Percentiles rank a stretch among this genome's conserved stretches.
These are phyloP conservation scores for Lasioglossum albipes DNA, from an alignment of 1,140 invertebrate genomes.

Conservation along the genomic window DNA sequence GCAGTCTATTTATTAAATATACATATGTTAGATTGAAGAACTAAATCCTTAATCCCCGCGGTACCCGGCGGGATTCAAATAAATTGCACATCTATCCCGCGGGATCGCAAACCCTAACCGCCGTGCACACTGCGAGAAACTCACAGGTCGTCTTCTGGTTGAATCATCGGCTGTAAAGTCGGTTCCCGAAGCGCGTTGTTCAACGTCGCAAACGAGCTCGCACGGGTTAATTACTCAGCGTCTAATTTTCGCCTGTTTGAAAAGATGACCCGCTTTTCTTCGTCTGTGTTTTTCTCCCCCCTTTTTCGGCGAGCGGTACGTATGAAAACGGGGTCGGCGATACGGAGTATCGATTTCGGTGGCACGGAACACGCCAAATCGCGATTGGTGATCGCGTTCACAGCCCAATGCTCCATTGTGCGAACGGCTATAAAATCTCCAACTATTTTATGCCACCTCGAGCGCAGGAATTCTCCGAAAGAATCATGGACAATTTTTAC, in stretches of 20 bases:
- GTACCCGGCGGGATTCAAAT: too few species aligned
- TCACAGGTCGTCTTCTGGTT: not conserved
- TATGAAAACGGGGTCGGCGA: conserved; percentile 45
- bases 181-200: not conserved
- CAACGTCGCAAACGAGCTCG: conserved; percentile 18
- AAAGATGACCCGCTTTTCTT: conserved; percentile 52
- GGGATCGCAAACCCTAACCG: too few species aligned
- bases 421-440: too few species aligned
- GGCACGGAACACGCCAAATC: conserved; percentile 22
- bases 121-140: not conserved
- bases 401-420: not conserved
- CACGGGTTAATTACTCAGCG: conserved; percentile 42
- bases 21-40: too few species aligned
- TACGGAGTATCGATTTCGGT: conserved; percentile 52
- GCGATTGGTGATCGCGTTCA: conserved; percentile 32
- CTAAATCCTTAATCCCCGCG: too few species aligned
- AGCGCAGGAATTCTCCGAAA: too few species aligned
- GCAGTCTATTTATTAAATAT: too few species aligned
- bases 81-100: too few species aligned
- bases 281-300: conserved; percentile 2
- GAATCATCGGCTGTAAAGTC: not conserved
- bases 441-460: too few species aligned
- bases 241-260: conserved; percentile 38
- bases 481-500: too few species aligned
- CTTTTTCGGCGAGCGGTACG: not conserved